A percentile compares a stretch with the other conserved stretches of the same genome.
Evolutionary conservation across 2,113 vertebrate species (phyloP).

Genomic region (Lophochroa leadbeateri): DNA sequence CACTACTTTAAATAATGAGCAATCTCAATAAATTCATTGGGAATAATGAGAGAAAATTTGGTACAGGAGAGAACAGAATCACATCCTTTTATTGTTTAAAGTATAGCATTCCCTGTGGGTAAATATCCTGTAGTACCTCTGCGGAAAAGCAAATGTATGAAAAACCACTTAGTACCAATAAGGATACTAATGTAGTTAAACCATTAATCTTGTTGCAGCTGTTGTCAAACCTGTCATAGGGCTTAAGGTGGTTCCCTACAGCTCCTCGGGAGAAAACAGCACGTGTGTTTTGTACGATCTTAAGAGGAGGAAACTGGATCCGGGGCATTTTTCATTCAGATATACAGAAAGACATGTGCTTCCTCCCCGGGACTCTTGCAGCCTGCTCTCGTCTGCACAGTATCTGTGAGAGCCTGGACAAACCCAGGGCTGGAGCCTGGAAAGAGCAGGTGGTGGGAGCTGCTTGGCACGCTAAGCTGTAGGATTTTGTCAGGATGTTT

Average conservation of each 20-base stretch:
- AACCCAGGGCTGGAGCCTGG: conserved; percentile 4
- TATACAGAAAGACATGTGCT: conserved; percentile 47
- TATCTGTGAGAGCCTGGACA: conserved; percentile 4
- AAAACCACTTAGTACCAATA: conserved; percentile 53
- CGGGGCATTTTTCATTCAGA: conserved; percentile 58
- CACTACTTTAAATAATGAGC: not conserved
- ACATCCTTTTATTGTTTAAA: not conserved
- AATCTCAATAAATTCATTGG: not conserved
- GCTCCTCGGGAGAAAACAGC: not conserved
- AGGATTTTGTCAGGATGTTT: conserved; percentile 58
- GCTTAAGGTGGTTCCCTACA: conserved; percentile 35
- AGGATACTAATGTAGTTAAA: conserved; percentile 36
- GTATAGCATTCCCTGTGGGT: conserved; percentile 2
- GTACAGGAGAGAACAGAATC: not conserved
- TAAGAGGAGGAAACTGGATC: conserved; percentile 58
- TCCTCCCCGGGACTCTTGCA: conserved; percentile 55
- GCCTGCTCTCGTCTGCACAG: conserved; percentile 46
- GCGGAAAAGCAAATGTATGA: conserved; percentile 48
- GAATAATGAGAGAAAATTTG: not conserved
- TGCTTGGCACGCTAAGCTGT: not conserved
- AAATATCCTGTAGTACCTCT: conserved; percentile 42
- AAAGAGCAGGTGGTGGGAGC: conserved; percentile 56
- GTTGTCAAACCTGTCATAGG: conserved; percentile 9
- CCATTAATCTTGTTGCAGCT: conserved; percentile 61
- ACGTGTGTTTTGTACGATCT: not conserved